Evolutionary conservation across 2,113 vertebrate genomes (phyloP).

Genomic region (Ochotona princeps): DNA sequence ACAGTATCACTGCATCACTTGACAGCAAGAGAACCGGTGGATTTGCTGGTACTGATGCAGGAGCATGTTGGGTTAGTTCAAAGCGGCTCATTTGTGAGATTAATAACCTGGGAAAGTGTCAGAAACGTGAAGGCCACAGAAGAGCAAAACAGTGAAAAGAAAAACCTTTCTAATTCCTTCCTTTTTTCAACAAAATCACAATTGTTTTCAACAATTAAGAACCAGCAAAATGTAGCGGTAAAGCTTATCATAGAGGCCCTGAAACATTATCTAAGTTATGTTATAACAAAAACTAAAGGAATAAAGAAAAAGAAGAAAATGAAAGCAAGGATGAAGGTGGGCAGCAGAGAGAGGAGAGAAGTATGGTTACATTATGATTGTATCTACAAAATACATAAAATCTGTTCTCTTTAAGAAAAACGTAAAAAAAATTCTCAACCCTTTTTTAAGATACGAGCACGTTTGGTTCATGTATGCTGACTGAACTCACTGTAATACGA

Average conservation of each 20-base stretch:
- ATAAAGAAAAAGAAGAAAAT: no score
- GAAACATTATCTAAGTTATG: no score
- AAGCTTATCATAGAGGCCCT: neutral
- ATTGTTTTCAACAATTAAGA: neutral
- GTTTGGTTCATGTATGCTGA: neutral
- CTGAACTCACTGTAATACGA: neutral
- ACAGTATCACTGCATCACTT: neutral
- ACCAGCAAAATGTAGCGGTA: neutral
- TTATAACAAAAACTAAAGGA: no score
- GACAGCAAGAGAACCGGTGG: neutral
- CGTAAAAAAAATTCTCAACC: neutral
- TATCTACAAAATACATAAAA: no score
- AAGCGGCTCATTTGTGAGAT: neutral
- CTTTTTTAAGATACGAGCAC: neutral
- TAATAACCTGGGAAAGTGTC: neutral
- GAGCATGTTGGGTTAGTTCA: neutral
- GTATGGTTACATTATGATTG: no score
- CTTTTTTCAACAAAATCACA: neutral
- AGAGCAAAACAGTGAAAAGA: neutral
- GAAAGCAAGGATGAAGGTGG: no score
- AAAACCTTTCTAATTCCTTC: neutral
- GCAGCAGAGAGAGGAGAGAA: no score
- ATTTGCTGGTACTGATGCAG: rapidly evolving
- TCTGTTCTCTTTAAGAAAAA: no score
- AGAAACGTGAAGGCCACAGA: neutral